Base-by-base conservation (phyloP, 2,888 invertebrate genomes). In the Aphelenchoides bicaudatus region DNA sequence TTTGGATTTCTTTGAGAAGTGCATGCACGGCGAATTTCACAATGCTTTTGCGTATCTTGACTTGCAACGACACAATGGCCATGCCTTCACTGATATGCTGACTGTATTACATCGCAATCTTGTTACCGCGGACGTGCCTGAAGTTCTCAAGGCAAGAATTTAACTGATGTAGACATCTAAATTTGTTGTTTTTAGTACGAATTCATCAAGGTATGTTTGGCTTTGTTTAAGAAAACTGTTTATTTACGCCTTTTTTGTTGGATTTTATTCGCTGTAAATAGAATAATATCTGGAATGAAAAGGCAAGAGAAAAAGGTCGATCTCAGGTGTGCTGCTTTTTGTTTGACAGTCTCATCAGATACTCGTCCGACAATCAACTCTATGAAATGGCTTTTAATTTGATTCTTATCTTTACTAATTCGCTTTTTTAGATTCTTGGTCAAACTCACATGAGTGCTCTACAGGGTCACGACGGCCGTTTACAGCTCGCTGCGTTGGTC, bases 401-500 rank as follows among this genome's bases (percentile, higher is more conserved):
- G 2, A 37, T 37, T 37, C 16, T 37, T 37, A 16, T 16, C 2
- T n/a, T 46, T 46, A 46, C 46, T 2, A 19, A n/a, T 46, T n/a
- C 34, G 10, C 10, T n/a, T 29, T 48, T 48, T 47, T 78, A 88
- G 87, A 90, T 93, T 84, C 89, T 94, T 74, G 94, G 91, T 10
- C 81, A 87, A 34, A 88, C 90, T 1, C 93, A 96, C 80, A 85
- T 91, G 86, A 86, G 88, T 75, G 88, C 91, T 58, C 87, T 88
- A 0, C 90, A 91, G 81, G 96, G 96, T 23, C 84, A 90, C 13
- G 85, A 86, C 68, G 87, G 90, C 3, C 83, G 92, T 67, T 82
- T 96, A 67, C 96, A 98, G 83, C 85, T 96, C 82, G 88, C 91
- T 3, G 90, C 88, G 39, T 84, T 94, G 63, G 82, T 94, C 63